Evolutionary conservation across 2,888 invertebrate species (phyloP).

Genomic region (Acrobasis consociella): DNA sequence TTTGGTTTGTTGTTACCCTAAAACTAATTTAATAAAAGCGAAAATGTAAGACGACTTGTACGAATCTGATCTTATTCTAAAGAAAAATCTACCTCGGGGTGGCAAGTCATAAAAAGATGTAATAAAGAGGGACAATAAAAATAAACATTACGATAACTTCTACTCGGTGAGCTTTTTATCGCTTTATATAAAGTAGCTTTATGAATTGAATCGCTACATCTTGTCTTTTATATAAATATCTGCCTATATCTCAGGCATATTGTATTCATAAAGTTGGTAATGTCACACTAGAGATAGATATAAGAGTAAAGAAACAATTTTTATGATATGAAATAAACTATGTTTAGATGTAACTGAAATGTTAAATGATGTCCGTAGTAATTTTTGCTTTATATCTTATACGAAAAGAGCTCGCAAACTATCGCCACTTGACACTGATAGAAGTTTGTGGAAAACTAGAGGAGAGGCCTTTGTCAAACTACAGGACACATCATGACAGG

Average conservation of each 20-base stretch:
- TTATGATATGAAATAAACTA: too few relatives aligned
- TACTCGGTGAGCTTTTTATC: slow-evolving; percentile 32
- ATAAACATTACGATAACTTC: slow-evolving; percentile 52
- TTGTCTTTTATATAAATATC: background rate
- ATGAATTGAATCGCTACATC: slow-evolving; percentile 14
- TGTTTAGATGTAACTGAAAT: too few relatives aligned
- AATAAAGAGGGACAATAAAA: slow-evolving; percentile 48
- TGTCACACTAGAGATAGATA: background rate
- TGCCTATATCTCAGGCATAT: background rate
- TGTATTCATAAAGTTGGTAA: background rate
- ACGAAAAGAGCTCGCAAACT: too few relatives aligned
- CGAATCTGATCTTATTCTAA: slow-evolving; percentile 32
- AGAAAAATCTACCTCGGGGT: slow-evolving; percentile 37
- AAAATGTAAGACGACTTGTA: slow-evolving; percentile 12
- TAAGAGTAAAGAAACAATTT: too few relatives aligned
- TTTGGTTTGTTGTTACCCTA: background rate
- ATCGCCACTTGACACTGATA: too few relatives aligned
- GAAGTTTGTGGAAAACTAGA: too few relatives aligned
- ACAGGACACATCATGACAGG: too few relatives aligned
- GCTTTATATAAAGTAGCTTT: slow-evolving; percentile 21
- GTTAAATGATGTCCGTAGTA: too few relatives aligned
- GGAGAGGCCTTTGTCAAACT: too few relatives aligned
- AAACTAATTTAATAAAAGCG: background rate
- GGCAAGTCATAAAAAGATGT: slow-evolving; percentile 41
- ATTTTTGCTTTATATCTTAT: too few relatives aligned